Conservation (phyloP, 2,797 vertebrate species). For the Alauda arvensis region DNA sequence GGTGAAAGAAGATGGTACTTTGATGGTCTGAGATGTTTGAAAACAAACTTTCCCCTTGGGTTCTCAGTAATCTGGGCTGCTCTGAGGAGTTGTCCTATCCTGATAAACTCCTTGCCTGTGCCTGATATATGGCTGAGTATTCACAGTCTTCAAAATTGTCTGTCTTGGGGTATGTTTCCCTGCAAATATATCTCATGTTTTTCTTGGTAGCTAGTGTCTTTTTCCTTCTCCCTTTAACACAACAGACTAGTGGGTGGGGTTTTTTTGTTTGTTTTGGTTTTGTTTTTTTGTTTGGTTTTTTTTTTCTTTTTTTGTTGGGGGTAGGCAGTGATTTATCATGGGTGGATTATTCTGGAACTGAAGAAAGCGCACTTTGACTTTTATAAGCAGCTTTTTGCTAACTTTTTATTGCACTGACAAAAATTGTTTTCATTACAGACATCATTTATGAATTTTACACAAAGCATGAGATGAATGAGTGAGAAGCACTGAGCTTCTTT, state of each 20-base stretch:
- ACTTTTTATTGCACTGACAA: neutral
- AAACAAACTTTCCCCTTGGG: neutral
- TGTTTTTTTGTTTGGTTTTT: no score
- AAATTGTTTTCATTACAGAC: neutral
- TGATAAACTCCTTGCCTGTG: neutral
- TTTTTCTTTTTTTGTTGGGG: accelerated
- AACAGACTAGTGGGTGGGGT: neutral
- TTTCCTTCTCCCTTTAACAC: neutral
- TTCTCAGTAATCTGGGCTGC: neutral
- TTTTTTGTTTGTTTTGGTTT: no score
- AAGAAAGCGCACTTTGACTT: neutral
- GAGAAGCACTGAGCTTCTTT: neutral
- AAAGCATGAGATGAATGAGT: neutral
- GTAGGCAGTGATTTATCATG: neutral
- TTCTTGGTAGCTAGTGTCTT: neutral
- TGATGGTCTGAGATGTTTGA: neutral
- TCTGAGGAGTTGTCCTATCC: neutral
- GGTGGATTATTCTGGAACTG: neutral
- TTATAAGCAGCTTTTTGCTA: neutral
- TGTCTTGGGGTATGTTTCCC: neutral
- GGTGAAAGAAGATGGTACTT: neutral
- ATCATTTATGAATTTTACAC: neutral
- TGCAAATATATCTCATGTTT: neutral
- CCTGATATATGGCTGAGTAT: neutral
- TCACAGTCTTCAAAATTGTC: neutral